Percentiles rank a stretch among this genome's conserved stretches.
Conservation (phyloP, 2,888 invertebrate species). For the Cybosia mesomella region DNA sequence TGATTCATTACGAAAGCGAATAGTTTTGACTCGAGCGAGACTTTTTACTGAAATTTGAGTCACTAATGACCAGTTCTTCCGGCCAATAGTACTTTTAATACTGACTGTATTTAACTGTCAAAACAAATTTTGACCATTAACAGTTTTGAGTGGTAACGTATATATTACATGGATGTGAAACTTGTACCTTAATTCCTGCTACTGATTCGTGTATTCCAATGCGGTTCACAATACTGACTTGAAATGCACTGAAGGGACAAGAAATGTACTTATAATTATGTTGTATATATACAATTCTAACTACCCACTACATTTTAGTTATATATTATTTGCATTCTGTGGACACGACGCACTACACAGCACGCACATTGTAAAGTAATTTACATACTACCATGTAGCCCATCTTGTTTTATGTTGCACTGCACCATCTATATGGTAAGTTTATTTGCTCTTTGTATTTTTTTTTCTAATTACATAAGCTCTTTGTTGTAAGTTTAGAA, state of each 20-base stretch:
- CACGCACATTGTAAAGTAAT: conserved; percentile 17
- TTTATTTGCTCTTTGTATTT: conserved; percentile 61
- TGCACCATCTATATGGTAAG: conserved; percentile 66
- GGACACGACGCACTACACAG: conserved; percentile 19
- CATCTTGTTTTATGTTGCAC: conserved; percentile 53
- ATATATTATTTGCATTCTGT: conserved; percentile 15
- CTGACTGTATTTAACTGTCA: too few species aligned
- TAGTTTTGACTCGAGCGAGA: neutral
- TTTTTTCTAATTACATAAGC: conserved; percentile 46
- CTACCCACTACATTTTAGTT: neutral
- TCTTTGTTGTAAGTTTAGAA: conserved; percentile 22
- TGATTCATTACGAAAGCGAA: neutral
- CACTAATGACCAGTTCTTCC: neutral
- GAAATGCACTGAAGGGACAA: neutral
- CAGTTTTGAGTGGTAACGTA: too few species aligned
- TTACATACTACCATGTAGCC: conserved; percentile 22
- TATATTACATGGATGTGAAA: too few species aligned
- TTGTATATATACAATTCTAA: neutral
- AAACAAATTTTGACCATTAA: too few species aligned
- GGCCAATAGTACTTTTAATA: neutral
- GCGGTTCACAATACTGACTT: neutral
- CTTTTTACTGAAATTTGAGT: neutral
- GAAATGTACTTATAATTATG: neutral
- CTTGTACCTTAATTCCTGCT: neutral
- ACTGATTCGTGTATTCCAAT: neutral